Percentiles rank a stretch among this genome's conserved stretches.
These are phyloP conservation scores for Hirtodrosophila histrioides DNA, from an alignment of 2,888 invertebrate genomes.

Conservation along the genomic window DNA sequence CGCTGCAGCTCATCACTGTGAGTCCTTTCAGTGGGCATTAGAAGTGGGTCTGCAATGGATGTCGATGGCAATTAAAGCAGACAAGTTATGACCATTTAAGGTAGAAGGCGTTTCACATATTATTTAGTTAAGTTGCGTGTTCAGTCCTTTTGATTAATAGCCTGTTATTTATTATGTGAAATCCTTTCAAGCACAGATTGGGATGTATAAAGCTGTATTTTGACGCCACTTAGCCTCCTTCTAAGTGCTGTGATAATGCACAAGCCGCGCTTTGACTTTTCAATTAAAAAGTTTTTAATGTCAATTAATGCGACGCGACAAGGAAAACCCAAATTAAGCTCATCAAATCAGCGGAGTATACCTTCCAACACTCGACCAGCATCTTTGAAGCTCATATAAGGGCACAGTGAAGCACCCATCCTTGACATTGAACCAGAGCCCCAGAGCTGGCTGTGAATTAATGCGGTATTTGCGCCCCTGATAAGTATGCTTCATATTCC, in stretches of 20 bases:
- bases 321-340: constrained; percentile 26
- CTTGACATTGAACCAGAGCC: constrained; percentile 12
- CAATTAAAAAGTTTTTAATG: constrained; percentile 59
- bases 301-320: constrained; percentile 36
- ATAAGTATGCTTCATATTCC: constrained; percentile 26
- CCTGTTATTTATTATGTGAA: too few species aligned
- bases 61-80: too few species aligned
- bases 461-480: constrained; percentile 45
- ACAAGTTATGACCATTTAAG: too few species aligned
- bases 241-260: neutral
- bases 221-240: constrained; percentile 8
- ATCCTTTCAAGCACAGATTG: too few species aligned
- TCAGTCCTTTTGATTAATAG: too few species aligned
- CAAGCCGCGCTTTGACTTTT: constrained; percentile 33
- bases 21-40: too few species aligned
- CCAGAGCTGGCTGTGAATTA: constrained; percentile 40
- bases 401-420: constrained; percentile 37
- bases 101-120: too few species aligned
- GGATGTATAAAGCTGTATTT: constrained; percentile 3
- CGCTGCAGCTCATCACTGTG: too few species aligned
- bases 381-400: constrained; percentile 15
- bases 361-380: constrained; percentile 4
- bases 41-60: too few species aligned
- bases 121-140: too few species aligned
- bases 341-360: constrained; percentile 15